phyloP scores from a whole-genome alignment of 2,888 invertebrate species.

The Ptychoptera albimana region DNA sequence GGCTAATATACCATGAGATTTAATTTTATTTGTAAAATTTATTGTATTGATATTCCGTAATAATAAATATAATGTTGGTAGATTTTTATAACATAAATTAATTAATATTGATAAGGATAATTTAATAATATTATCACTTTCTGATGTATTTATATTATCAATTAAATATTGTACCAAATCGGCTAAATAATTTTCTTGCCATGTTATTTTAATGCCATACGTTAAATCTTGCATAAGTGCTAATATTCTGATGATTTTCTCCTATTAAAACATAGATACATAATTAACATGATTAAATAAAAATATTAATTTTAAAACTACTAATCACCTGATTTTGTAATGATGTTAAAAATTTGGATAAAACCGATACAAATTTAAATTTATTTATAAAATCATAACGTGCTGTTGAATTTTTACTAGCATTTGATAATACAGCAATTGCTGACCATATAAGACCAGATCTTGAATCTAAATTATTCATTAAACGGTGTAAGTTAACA shows the following conservation, averaged over 20 bases:
- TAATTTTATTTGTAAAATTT: slow-evolving; percentile 6
- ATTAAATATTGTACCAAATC: slow-evolving; percentile 7
- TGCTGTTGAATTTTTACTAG: slow-evolving; percentile 21
- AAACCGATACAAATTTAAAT: slow-evolving; percentile 23
- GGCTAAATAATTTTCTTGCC: slow-evolving; percentile 8
- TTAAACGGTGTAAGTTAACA: slow-evolving; percentile 23
- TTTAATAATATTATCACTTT: slow-evolving; percentile 1
- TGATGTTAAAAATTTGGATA: slow-evolving; percentile 17
- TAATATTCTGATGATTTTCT: slow-evolving; percentile 19
- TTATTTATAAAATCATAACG: slow-evolving; percentile 20
- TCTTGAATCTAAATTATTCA: slow-evolving; percentile 18
- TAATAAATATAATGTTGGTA: slow-evolving; percentile 7
- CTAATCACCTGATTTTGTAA: not conserved
- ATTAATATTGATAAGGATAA: slow-evolving; percentile 5
- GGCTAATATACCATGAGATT: slow-evolving; percentile 6
- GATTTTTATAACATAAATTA: slow-evolving; percentile 10
- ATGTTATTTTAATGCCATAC: slow-evolving; percentile 7
- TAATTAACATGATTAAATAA: not conserved
- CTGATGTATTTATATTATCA: slow-evolving; percentile 4
- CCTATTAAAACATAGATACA: slow-evolving; percentile 10
- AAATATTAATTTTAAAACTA: not conserved
- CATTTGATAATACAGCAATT: slow-evolving; percentile 21
- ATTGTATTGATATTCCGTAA: slow-evolving; percentile 1
- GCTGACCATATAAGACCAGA: slow-evolving; percentile 23
- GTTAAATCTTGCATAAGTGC: slow-evolving; percentile 14